Conservation (phyloP, 2,888 invertebrate genomes). For the Hyposoter dolosus region DNA sequence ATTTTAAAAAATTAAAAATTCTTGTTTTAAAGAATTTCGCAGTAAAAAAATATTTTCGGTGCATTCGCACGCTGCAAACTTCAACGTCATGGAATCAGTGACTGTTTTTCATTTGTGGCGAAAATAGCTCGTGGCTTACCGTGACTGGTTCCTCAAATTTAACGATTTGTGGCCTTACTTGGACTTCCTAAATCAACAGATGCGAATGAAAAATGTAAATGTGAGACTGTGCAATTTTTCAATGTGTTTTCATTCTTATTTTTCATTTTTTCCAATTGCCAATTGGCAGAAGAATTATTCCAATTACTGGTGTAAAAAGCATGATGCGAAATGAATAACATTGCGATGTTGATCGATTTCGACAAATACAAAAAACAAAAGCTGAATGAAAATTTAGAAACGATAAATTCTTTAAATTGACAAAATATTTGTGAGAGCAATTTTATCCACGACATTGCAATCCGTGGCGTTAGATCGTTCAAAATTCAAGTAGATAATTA, state of each 20-base stretch:
- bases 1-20: too few relatives aligned
- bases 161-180: constrained; percentile 75
- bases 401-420: neutral
- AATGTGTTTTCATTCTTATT: neutral
- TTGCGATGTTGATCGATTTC: neutral
- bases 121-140: constrained; percentile 72
- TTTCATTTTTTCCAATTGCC: neutral
- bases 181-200: constrained; percentile 78
- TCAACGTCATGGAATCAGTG: neutral
- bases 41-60: neutral
- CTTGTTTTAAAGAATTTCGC: neutral
- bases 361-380: neutral
- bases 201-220: constrained; percentile 60
- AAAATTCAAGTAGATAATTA: neutral
- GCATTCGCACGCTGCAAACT: too few relatives aligned
- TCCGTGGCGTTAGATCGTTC: neutral
- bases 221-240: constrained; percentile 19
- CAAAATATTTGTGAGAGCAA: neutral
- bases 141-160: constrained; percentile 77
- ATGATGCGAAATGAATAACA: neutral
- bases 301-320: neutral
- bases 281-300: neutral
- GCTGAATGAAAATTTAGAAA: neutral
- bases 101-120: neutral
- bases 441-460: neutral